A percentile compares a stretch with the other conserved stretches of the same genome.
These are phyloP conservation scores for Pseudopleuronectes americanus DNA, from an alignment of 2,797 vertebrate species.

Conservation along the genomic window DNA sequence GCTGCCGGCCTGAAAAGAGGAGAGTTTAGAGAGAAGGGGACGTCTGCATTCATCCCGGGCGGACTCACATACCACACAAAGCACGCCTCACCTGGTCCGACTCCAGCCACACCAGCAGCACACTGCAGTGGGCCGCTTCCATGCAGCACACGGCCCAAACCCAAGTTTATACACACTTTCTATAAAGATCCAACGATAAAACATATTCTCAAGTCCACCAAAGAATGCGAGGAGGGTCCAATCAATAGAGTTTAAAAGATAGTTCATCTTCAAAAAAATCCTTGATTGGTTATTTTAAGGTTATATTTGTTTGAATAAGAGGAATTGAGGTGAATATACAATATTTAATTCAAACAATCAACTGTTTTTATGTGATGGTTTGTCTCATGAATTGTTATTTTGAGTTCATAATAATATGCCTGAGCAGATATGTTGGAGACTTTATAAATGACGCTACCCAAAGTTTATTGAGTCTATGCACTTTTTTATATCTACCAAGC, in stretches of 20 bases:
- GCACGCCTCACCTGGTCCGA: constrained; percentile 77
- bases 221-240: background rate
- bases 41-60: constrained; percentile 75
- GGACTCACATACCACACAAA: constrained; percentile 67
- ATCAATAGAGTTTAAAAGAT: too few species aligned
- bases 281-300: background rate
- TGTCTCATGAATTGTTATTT: too few species aligned
- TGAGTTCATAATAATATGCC: too few species aligned
- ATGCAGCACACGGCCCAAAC: constrained; percentile 21
- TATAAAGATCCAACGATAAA: background rate
- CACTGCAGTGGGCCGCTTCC: constrained; percentile 25
- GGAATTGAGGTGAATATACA: too few species aligned
- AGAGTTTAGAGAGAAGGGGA: constrained; percentile 75
- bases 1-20: constrained; percentile 81
- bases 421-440: too few species aligned
- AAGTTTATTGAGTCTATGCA: too few species aligned
- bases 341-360: too few species aligned
- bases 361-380: too few species aligned
- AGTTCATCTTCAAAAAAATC: too few species aligned
- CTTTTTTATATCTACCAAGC: too few species aligned
- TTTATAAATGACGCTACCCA: too few species aligned
- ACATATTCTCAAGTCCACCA: background rate
- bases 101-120: constrained; percentile 47
- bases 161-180: constrained; percentile 18
- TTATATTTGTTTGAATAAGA: background rate